Conservation (phyloP, 2,113 vertebrate species). For the Vanacampus margaritifer region DNA sequence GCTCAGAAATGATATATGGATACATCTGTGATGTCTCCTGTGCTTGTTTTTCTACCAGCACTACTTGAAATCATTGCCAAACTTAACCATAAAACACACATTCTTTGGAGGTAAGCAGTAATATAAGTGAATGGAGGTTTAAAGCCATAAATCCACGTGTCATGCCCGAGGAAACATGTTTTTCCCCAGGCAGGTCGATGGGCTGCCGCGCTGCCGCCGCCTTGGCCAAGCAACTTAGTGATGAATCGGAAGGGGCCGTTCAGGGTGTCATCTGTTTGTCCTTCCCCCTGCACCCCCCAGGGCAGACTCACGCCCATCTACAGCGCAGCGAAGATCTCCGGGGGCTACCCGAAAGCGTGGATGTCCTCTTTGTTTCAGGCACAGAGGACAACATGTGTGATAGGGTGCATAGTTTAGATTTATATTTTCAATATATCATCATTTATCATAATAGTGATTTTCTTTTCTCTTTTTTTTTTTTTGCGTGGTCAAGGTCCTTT, state of each 20-base stretch:
- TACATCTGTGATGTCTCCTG: background rate
- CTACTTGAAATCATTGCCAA: constrained; percentile 77
- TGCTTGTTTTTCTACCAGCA: constrained; percentile 68
- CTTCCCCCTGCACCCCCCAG: constrained; percentile 85
- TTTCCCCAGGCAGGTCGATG: constrained; percentile 84
- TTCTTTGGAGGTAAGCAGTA: constrained; percentile 83
- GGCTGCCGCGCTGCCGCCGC: constrained; percentile 84
- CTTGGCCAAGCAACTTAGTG: constrained; percentile 61
- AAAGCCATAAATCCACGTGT: background rate
- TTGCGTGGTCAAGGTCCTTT: constrained; percentile 67
- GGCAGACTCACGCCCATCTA: constrained; percentile 72
- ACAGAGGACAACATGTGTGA: constrained; percentile 90
- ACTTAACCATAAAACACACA: constrained; percentile 74
- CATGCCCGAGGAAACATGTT: background rate
- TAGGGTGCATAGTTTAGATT: constrained; percentile 63
- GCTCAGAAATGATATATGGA: background rate
- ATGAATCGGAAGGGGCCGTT: constrained; percentile 64
- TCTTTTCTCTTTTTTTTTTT: constrained; percentile 7
- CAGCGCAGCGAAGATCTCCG: constrained; percentile 84
- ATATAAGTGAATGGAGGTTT: background rate
- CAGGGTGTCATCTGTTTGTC: constrained; percentile 87
- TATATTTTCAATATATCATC: background rate
- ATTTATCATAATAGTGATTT: background rate
- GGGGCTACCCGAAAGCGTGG: constrained; percentile 63
- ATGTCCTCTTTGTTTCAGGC: constrained; percentile 88